Evolutionary conservation across 2,888 invertebrate genomes (phyloP), one percentile per base, ranked within the genome.

Genomic region (Andrena flavipes): DNA sequence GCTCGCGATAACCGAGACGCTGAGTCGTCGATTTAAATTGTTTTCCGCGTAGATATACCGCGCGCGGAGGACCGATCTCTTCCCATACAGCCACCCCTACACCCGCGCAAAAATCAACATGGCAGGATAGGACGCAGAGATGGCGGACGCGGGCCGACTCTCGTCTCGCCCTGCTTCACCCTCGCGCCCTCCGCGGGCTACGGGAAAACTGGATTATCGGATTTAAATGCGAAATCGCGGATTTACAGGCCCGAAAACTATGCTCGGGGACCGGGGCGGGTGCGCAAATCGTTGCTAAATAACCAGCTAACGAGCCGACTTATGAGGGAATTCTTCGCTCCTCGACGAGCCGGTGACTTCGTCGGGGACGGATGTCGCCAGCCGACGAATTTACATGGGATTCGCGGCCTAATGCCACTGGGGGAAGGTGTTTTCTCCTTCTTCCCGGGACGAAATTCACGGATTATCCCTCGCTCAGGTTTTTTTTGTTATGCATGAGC

Each of bases 301-400:
- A 92, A 93, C 92, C 85, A 86, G 87, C 91, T 93, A 93, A 93
- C 93, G 93, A 93, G 91, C 91, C 89, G 91, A 93, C 92, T 92
- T 92, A 91, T 85, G 84, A 80, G 85, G 84, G 82, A 85, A 87
- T 90, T 85, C 87, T 87, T 87, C 80, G 74, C 49, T 65, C 63
- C 65, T 16, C 48, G 71, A 59, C 65, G 67, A 76, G 60, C 65
- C 59, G 73, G 74, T 56, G 65, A 74, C 70, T 67, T 73, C 54
- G 30, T 10, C 72, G 60, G 13, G 16, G 20, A 26, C 26, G 35
- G 59, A 29, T 23, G 16, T 33, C 49, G 63, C 33, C 42, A 54
- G 26, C 26, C 67, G n/a, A 56, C 51, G 68, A 77, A 83, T 81
- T 81, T 70, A 26, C 68, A 75, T 77, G 6, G 42, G 29, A 35